Base-by-base conservation (phyloP, 2,888 invertebrate genomes). In the Euplagia quadripunctaria region DNA sequence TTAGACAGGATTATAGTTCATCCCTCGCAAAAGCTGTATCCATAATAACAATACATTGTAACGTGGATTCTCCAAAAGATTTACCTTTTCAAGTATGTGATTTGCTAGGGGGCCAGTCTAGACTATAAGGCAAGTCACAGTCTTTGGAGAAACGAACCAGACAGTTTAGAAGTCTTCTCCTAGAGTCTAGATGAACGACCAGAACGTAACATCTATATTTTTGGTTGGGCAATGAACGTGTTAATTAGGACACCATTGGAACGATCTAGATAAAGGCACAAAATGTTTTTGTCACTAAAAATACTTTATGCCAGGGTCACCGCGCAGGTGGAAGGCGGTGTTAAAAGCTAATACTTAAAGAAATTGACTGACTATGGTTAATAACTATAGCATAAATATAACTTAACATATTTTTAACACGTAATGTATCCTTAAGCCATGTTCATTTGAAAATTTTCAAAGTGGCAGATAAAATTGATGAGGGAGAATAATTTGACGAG, bases 381-480 rank as follows among this genome's bases (percentile, higher is more conserved):
- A 46, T 61, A 20, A 31, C 16, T 31, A 31, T 12, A 42, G 41
- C 64, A 2, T 42, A 64, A 63, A 41, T 41, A 31, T 63, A 20
- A 43, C 55, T 12, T 42, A n/a, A 67, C 20, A 20, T n/a, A 41
- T 52, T 41, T n/a, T 41, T 55, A 31, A 61, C 61, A 31, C 46
- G 14, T 49, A 7, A 46, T 61, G 31, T 20, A 66, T 31, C 31
- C 66, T 66, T n/a, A 17, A 46, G 17, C 46, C 11, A 49, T 46
- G 31, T 31, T 65, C 43, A 43, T 17, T 55, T n/a, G 65, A 46
- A 49, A 69, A 69, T 69, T 64, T 64, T 64, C 66, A 73, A 49
- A 64, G 49, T 42, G 73, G 65, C 68, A 64, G 46, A 52, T 66
- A 73, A 66, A 73, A 74, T 71, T 70, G 46, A 74, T 74, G 70